Evolutionary conservation across 2,888 invertebrate genomes (phyloP).

Genomic region (Lithophane socia): DNA sequence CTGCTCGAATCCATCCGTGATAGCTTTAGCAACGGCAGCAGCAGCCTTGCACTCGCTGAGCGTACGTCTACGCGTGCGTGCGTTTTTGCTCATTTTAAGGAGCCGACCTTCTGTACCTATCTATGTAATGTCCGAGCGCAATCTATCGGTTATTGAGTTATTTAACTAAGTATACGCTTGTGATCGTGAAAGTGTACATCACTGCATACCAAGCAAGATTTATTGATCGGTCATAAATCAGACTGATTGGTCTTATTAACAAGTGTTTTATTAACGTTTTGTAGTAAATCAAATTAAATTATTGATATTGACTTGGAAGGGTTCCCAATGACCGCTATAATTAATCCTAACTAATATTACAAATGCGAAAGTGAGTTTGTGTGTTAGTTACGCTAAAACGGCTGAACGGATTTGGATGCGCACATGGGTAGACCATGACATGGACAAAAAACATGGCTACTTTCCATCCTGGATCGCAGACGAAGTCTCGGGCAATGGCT

Average conservation of each 20-base stretch:
- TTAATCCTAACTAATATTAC: too few relatives aligned
- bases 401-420: too few relatives aligned
- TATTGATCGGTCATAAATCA: conserved; percentile 19
- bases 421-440: too few relatives aligned
- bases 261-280: conserved; percentile 9
- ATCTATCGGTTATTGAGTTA: conserved; percentile 40
- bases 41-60: neutral
- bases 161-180: conserved; percentile 22
- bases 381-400: too few relatives aligned
- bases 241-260: neutral
- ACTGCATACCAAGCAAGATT: conserved; percentile 16
- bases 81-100: neutral
- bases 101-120: neutral
- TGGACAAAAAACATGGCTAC: too few relatives aligned
- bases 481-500: too few relatives aligned
- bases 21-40: neutral
- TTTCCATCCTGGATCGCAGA: too few relatives aligned
- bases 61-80: neutral
- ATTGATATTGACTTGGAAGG: neutral
- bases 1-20: neutral
- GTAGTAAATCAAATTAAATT: conserved; percentile 1
- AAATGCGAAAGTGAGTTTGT: too few relatives aligned
- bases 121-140: neutral
- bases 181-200: conserved; percentile 43
- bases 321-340: neutral